phyloP scores from a whole-genome alignment of 2,113 vertebrate species.

The Suncus etruscus region DNA sequence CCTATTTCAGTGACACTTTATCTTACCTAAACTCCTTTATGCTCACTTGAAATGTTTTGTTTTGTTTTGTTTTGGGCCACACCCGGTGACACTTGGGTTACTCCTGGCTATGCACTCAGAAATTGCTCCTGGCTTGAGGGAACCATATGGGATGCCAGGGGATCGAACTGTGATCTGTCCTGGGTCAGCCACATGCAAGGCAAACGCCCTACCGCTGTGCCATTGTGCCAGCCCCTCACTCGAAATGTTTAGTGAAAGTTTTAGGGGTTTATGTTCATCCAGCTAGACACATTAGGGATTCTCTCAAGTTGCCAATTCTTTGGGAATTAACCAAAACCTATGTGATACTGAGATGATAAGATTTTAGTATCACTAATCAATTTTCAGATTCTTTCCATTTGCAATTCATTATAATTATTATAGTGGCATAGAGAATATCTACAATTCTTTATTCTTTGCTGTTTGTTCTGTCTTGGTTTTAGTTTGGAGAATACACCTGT shows the following conservation, averaged over 20 bases:
- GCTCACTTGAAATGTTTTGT: conserved; percentile 1
- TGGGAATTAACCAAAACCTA: neutral
- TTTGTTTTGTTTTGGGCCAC: too few relatives aligned
- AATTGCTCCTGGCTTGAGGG: too few relatives aligned
- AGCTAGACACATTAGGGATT: neutral
- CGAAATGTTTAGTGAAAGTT: conserved; percentile 21
- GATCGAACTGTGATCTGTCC: too few relatives aligned
- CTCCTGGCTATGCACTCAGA: too few relatives aligned
- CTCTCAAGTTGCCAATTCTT: neutral
- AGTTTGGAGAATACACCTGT: too few relatives aligned
- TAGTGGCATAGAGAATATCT: neutral
- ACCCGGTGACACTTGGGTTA: too few relatives aligned
- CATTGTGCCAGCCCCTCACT: neutral
- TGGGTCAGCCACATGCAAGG: too few relatives aligned
- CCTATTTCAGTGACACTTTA: neutral
- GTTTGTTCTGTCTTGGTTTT: too few relatives aligned
- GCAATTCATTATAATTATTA: conserved; percentile 15
- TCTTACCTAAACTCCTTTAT: neutral
- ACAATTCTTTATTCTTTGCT: neutral
- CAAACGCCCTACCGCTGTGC: too few relatives aligned
- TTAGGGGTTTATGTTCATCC: conserved; percentile 27
- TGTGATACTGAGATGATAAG: neutral
- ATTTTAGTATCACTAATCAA: neutral
- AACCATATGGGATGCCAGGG: too few relatives aligned
- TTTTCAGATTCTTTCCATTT: neutral